A percentile compares a stretch with the other conserved stretches of the same genome.
These are phyloP conservation scores for Cassiopea xamachana DNA, from an alignment of 30 jellyfish, hydroid and myxozoan genomes.

Conservation along the genomic window DNA sequence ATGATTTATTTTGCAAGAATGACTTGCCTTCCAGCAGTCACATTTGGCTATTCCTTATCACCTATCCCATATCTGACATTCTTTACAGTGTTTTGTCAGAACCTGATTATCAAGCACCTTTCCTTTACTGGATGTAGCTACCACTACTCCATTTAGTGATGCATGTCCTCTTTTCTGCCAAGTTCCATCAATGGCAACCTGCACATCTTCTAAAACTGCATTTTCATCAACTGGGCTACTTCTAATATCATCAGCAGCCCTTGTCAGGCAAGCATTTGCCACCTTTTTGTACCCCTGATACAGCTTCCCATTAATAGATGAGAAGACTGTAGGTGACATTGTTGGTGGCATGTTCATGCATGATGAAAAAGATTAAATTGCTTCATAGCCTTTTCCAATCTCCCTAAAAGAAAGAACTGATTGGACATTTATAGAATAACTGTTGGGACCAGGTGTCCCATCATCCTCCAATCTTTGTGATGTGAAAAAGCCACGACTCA, in stretches of 20 bases:
- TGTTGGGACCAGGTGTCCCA: background rate
- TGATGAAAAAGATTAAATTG: background rate
- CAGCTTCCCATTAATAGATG: no score
- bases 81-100: background rate
- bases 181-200: constrained; percentile 2
- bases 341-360: background rate
- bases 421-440: background rate
- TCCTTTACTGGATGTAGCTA: background rate
- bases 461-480: background rate
- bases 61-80: background rate
- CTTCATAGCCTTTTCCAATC: background rate
- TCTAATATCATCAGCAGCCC: background rate
- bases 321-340: background rate
- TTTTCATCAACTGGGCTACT: background rate
- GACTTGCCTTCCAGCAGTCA: constrained; percentile 45
- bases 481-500: background rate
- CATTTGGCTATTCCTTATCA: background rate
- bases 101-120: background rate
- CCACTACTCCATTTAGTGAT: background rate
- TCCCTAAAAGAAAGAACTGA: background rate
- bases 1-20: constrained; percentile 41
- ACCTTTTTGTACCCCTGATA: background rate
- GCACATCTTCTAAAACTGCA: background rate
- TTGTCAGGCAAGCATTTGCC: background rate
- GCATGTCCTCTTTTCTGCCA: background rate